A percentile compares a stretch with the other conserved stretches of the same genome.
These are phyloP conservation scores for Sceloporus tristichus DNA, from an alignment of 2,113 vertebrate genomes.

Conservation along the genomic window DNA sequence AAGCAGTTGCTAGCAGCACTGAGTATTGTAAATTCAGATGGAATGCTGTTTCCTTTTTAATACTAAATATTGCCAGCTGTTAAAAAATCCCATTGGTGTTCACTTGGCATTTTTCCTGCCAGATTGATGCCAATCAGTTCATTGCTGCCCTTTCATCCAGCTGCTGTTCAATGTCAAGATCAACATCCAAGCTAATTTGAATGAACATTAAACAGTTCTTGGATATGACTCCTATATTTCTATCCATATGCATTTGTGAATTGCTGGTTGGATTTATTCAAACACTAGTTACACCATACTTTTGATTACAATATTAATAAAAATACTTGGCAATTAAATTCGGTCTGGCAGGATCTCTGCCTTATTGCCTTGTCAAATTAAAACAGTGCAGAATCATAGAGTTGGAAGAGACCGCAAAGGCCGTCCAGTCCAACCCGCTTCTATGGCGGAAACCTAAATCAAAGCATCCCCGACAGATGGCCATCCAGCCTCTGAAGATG, in stretches of 20 bases:
- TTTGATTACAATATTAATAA: slow-evolving; percentile 25
- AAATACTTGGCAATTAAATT: slow-evolving; percentile 26
- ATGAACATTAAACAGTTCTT: neutral
- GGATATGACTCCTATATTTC: neutral
- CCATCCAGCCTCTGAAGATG: too few species aligned
- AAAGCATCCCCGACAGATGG: too few species aligned
- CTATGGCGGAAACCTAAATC: too few species aligned
- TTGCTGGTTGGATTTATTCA: neutral
- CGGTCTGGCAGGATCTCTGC: slow-evolving; percentile 57
- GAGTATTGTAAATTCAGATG: slow-evolving; percentile 39
- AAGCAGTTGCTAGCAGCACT: neutral
- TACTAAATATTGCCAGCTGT: neutral
- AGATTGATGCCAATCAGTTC: neutral
- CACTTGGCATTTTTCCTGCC: neutral
- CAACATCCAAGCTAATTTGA: slow-evolving; percentile 6
- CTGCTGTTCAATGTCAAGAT: slow-evolving; percentile 2
- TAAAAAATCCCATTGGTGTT: slow-evolving; percentile 10
- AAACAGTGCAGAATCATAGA: slow-evolving; percentile 44
- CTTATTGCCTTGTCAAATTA: slow-evolving; percentile 69
- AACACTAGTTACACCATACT: neutral
- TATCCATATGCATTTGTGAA: neutral
- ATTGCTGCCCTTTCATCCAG: slow-evolving; percentile 27
- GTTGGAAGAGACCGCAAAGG: too few species aligned
- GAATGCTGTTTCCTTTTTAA: slow-evolving; percentile 12
- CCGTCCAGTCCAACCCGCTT: too few species aligned